Base-by-base conservation (phyloP, 2,797 vertebrate species). In the Cyclura pinguis region DNA sequence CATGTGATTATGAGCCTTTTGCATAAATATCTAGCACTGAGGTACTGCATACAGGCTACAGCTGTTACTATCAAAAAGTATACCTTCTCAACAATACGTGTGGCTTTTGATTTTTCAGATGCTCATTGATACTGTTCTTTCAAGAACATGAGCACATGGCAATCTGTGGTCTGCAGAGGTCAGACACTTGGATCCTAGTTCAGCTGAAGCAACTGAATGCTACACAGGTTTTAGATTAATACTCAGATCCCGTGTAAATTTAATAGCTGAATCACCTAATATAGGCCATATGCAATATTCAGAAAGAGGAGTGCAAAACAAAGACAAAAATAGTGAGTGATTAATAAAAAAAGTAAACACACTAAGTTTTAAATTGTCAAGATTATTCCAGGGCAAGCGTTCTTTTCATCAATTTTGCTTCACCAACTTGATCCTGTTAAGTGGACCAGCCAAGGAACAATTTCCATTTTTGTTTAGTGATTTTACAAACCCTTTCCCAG, bases 341-440 rank as follows among this genome's bases (percentile, higher is more conserved):
- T 97, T 96, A 95, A 96, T 97, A 97, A 95, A 97, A 97, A 81
- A 97, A 97, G 97, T 98, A 97, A 98, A 98, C 97, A 97, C 97
- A 95, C 96, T 96, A 95, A 87, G 95, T 97, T 97, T 97, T 95
- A 96, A 89, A 96, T 96, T 98, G 97, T 98, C 97, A 98, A 97
- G 97, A 97, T 95, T 97, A 97, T 96, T 96, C 97, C 96, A 97
- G 97, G 96, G 97, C 96, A 97, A 96, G 97, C 97, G 97, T 97
- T 97, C 96, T 95, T 96, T 96, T 96, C 94, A 93, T 93, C 96
- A 77, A 93, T 92, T 96, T 96, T 90, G 97, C 95, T 96, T 96
- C 87, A 94, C 95, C 96, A 95, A 96, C 96, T 42, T 94, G 93
- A 95, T 93, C 95, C 92, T 95, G 94, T 95, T 95, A 93, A 96